These are phyloP conservation scores for Sterrhoptilus dennistouni DNA, from an alignment of 2,113 vertebrate genomes.

Conservation along the genomic window DNA sequence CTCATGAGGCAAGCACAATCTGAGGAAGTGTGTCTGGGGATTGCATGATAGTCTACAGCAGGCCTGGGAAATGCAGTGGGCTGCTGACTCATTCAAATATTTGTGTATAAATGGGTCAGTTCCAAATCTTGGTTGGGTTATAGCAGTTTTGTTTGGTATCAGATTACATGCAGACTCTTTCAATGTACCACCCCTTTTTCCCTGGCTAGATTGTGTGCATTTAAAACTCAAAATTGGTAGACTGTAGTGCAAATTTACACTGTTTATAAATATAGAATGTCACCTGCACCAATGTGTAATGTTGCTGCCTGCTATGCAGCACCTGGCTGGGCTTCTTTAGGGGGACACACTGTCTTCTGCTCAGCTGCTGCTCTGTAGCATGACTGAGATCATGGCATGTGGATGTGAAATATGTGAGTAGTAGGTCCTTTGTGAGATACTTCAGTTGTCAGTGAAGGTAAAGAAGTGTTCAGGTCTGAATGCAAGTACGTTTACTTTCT, in stretches of 20 bases:
- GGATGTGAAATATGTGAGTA: not conserved
- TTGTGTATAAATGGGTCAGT: not conserved
- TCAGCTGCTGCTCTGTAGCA: not conserved
- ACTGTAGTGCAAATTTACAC: not conserved
- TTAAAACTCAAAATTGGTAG: not conserved
- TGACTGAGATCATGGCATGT: not conserved
- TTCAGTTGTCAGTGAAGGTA: not conserved
- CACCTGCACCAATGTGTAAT: not conserved
- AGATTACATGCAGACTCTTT: not conserved
- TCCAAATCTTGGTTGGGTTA: conserved; percentile 5
- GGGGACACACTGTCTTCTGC: not conserved
- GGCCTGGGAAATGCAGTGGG: conserved; percentile 39
- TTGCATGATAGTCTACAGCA: not conserved
- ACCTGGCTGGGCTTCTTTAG: not conserved
- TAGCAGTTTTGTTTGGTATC: conserved; percentile 8
- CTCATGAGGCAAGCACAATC: conserved; percentile 22
- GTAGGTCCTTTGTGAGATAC: not conserved
- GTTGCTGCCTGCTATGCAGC: not conserved
- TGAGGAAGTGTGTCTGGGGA: conserved; percentile 39
- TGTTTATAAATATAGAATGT: not conserved
- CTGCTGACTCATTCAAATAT: conserved; percentile 45
- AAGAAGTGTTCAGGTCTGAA: not conserved
- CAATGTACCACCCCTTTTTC: conserved; percentile 11
- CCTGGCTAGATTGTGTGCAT: not conserved
- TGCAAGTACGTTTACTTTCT: not conserved